Conservation (phyloP, 2,797 vertebrate genomes). For the Gallirallus australis region DNA sequence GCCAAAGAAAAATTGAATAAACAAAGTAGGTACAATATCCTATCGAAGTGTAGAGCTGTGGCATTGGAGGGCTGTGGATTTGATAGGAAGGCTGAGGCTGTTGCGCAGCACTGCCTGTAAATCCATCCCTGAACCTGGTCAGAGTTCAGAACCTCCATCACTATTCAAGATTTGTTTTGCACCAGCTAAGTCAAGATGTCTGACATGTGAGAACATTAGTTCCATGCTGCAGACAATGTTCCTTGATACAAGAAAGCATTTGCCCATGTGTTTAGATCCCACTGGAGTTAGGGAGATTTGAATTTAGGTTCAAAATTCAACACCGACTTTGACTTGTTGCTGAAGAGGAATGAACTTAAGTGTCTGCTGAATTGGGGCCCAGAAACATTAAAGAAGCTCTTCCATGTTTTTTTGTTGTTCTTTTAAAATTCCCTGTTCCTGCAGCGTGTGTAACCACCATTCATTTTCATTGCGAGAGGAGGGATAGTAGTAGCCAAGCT, state of each 20-base stretch:
- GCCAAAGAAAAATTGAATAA: neutral
- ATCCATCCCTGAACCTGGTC: neutral
- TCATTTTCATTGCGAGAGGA: neutral
- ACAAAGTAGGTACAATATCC: neutral
- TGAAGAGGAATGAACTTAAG: neutral
- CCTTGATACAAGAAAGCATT: neutral
- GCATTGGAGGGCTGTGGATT: neutral
- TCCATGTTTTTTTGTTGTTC: neutral
- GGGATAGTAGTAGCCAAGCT: neutral
- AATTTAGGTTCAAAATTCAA: slow-evolving; percentile 17
- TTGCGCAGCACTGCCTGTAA: neutral
- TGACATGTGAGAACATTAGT: neutral
- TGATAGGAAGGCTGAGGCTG: neutral
- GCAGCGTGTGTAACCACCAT: neutral
- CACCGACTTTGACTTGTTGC: neutral
- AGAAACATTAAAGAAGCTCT: neutral
- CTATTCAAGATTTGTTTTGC: neutral
- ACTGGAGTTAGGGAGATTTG: neutral
- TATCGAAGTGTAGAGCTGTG: neutral
- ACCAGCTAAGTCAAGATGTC: neutral
- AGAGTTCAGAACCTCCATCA: neutral
- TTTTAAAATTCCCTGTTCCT: neutral
- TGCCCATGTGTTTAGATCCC: neutral
- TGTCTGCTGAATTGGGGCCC: neutral
- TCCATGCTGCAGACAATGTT: neutral